These are phyloP conservation scores for Mystacides longicornis DNA, from an alignment of 2,888 invertebrate species.

Conservation along the genomic window DNA sequence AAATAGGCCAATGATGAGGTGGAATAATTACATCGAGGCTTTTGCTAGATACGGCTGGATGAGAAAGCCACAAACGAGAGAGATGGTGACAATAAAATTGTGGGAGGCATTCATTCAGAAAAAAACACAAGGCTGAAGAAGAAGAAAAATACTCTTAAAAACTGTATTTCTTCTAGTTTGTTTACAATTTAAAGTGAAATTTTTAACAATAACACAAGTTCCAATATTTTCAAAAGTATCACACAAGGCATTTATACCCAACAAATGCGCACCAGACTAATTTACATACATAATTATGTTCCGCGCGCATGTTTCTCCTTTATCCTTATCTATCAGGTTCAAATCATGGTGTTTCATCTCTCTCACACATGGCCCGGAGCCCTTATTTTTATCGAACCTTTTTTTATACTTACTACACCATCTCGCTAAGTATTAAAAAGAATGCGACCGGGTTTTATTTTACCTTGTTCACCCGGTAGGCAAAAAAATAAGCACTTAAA, in stretches of 20 bases:
- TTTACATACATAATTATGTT: constrained; percentile 25
- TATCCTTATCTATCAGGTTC: constrained; percentile 6
- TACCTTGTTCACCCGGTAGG: background rate
- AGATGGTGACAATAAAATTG: too few relatives aligned
- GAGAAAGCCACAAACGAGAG: too few relatives aligned
- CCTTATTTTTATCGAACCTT: constrained; percentile 13
- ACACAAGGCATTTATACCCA: too few relatives aligned
- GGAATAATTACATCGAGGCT: too few relatives aligned
- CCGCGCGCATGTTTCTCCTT: constrained; percentile 16
- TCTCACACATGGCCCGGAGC: constrained; percentile 15
- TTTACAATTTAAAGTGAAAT: background rate
- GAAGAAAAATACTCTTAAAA: too few relatives aligned
- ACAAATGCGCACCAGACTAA: constrained; percentile 21
- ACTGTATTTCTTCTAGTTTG: too few relatives aligned
- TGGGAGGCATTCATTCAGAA: too few relatives aligned
- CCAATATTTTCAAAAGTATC: background rate
- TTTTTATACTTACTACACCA: constrained; percentile 13
- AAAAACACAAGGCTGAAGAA: too few relatives aligned
- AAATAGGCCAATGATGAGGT: too few relatives aligned
- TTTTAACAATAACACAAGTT: background rate
- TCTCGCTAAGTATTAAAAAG: constrained; percentile 14
- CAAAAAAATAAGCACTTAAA: too few relatives aligned
- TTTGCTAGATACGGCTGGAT: too few relatives aligned
- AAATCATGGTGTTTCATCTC: constrained; percentile 2
- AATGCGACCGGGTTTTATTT: constrained; percentile 14